phyloP scores from a whole-genome alignment of 2,797 vertebrate genomes.

The Leptatherina wallacei region DNA sequence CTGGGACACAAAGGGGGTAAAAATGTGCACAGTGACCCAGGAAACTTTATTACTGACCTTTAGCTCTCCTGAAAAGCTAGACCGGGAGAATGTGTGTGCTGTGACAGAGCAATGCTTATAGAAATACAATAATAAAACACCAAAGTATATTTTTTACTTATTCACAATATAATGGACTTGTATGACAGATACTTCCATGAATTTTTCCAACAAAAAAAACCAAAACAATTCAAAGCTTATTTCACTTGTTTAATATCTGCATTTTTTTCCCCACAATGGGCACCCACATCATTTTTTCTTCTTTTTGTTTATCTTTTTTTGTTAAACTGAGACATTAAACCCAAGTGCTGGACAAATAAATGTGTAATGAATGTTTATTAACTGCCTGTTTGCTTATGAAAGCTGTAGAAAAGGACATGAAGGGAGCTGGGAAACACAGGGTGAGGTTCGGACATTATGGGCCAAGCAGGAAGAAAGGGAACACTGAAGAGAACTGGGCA shows the following conservation, averaged over 20 bases:
- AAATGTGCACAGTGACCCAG: constrained; percentile 66
- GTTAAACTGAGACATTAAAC: background rate
- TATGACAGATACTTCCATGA: background rate
- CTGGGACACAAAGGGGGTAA: constrained; percentile 40
- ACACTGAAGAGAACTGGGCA: background rate
- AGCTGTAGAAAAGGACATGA: background rate
- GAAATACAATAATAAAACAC: constrained; percentile 25
- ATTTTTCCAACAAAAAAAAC: background rate
- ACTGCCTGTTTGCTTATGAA: background rate
- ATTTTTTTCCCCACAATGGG: background rate
- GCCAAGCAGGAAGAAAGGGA: background rate
- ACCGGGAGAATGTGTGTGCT: constrained; percentile 19
- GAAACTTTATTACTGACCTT: constrained; percentile 58
- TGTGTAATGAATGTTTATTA: background rate
- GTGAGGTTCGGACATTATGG: background rate
- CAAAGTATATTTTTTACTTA: background rate
- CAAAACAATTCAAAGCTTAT: background rate
- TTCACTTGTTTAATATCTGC: background rate
- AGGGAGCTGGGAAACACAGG: background rate
- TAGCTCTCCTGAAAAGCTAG: constrained; percentile 28
- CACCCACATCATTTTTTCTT: constrained; percentile 53
- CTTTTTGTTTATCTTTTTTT: constrained; percentile 11
- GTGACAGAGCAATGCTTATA: constrained; percentile 11
- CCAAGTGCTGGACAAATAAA: background rate
- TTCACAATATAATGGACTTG: background rate